phyloP scores from a whole-genome alignment of 2,113 vertebrate species.

The Felis catus region DNA sequence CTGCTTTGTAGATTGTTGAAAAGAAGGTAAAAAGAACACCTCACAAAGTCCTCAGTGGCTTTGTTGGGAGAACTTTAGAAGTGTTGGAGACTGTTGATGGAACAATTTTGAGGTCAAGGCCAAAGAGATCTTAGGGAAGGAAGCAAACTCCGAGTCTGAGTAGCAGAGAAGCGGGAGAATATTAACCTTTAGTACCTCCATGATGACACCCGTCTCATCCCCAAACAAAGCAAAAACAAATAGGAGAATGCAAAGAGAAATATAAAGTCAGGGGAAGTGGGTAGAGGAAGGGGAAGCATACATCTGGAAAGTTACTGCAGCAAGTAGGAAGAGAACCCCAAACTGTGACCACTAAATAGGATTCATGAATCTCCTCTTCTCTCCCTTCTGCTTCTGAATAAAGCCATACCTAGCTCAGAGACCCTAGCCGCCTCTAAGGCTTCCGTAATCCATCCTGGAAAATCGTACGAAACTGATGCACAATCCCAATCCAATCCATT shows the following conservation, averaged over 20 bases:
- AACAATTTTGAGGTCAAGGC: background rate
- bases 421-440: background rate
- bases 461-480: background rate
- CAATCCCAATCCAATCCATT: slow-evolving; percentile 52
- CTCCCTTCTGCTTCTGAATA: background rate
- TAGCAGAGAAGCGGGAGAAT: background rate
- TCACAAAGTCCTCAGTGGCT: background rate
- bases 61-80: slow-evolving; percentile 47
- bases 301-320: slow-evolving; percentile 57
- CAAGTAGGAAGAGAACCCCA: background rate
- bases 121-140: background rate
- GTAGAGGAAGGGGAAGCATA: background rate
- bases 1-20: background rate
- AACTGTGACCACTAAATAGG: background rate
- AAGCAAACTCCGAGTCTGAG: background rate
- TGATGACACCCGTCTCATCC: background rate
- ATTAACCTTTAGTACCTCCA: background rate
- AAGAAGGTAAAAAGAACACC: background rate
- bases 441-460: slow-evolving; percentile 13
- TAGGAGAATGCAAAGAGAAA: background rate
- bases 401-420: background rate
- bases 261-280: background rate
- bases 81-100: background rate
- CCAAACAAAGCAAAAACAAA: background rate
- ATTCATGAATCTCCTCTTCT: background rate